phyloP scores from a whole-genome alignment of 2,797 vertebrate genomes.

The Orestias chungarensis region DNA sequence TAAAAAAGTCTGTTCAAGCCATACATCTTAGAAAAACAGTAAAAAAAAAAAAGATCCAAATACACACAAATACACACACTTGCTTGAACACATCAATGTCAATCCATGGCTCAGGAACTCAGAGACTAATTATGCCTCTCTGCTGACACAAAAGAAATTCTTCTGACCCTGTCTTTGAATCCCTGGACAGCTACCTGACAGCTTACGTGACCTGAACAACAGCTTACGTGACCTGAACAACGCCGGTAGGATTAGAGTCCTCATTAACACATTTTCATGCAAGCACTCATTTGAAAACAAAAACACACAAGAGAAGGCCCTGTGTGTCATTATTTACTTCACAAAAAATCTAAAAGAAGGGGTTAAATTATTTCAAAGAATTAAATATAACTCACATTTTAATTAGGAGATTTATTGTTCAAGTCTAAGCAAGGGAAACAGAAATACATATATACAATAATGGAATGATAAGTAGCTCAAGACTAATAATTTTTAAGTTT shows the following conservation, averaged over 20 bases:
- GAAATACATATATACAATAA: neutral
- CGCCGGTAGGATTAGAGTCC: slow-evolving; percentile 54
- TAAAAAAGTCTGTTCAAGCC: slow-evolving; percentile 4
- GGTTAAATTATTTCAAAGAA: neutral
- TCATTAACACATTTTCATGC: slow-evolving; percentile 16
- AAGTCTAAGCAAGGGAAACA: neutral
- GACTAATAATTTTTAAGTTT: neutral
- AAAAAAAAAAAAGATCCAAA: neutral
- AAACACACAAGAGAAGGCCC: neutral
- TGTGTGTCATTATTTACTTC: neutral
- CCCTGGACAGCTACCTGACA: slow-evolving; percentile 63
- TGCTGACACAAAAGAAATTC: slow-evolving; percentile 66
- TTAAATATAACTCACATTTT: neutral
- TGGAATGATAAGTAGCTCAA: neutral
- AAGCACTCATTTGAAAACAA: slow-evolving; percentile 14
- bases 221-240: slow-evolving; percentile 65
- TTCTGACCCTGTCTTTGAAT: slow-evolving; percentile 54
- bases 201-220: slow-evolving; percentile 65
- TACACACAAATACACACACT: slow-evolving; percentile 2
- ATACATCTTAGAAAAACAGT: neutral
- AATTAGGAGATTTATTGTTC: neutral
- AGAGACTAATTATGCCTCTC: slow-evolving; percentile 62
- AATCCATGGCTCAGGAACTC: slow-evolving; percentile 56
- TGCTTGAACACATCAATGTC: slow-evolving; percentile 59
- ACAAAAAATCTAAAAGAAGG: neutral